These are phyloP conservation scores for Drosophila mayri DNA, from an alignment of 1,140 invertebrate species.

Conservation along the genomic window DNA sequence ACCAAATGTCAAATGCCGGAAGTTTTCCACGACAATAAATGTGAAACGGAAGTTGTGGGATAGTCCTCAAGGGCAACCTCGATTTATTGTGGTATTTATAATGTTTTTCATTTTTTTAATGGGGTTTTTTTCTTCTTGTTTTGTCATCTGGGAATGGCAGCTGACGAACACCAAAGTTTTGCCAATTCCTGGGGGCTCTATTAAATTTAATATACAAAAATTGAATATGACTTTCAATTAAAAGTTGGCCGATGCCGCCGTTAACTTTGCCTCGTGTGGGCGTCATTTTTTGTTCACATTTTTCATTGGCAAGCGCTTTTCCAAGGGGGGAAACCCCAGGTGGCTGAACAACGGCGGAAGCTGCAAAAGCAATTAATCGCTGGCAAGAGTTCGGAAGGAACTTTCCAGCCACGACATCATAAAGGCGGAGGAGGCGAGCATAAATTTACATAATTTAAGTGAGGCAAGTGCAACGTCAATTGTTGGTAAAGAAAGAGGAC, in stretches of 20 bases:
- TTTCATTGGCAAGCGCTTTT: constrained; percentile 39
- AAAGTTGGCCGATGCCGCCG: constrained; percentile 53
- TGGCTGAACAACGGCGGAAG: constrained; percentile 31
- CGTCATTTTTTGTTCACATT: constrained; percentile 21
- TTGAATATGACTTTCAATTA: constrained; percentile 82
- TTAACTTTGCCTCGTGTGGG: constrained; percentile 34
- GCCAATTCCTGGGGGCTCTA: constrained; percentile 38
- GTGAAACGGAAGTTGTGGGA: constrained; percentile 68
- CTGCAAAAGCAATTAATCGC: constrained; percentile 72
- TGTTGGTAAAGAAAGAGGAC: constrained; percentile 17
- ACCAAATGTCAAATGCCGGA: constrained; percentile 59
- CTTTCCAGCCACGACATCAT: constrained; percentile 19
- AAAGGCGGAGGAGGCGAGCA: constrained; percentile 62
- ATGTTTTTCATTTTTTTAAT: neutral
- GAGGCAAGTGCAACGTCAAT: constrained; percentile 46
- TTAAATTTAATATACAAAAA: constrained; percentile 76
- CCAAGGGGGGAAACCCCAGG: constrained; percentile 15
- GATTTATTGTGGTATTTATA: constrained; percentile 14
- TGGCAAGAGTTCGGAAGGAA: constrained; percentile 27
- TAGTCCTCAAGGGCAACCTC: constrained; percentile 69
- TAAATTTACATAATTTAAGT: constrained; percentile 73
- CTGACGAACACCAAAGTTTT: constrained; percentile 13
- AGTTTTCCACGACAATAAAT: constrained; percentile 49
- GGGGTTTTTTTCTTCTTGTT: neutral
- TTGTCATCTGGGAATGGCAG: constrained; percentile 29